These are phyloP conservation scores for Trissolcus japonicus DNA, from an alignment of 2,888 invertebrate genomes.

Conservation along the genomic window DNA sequence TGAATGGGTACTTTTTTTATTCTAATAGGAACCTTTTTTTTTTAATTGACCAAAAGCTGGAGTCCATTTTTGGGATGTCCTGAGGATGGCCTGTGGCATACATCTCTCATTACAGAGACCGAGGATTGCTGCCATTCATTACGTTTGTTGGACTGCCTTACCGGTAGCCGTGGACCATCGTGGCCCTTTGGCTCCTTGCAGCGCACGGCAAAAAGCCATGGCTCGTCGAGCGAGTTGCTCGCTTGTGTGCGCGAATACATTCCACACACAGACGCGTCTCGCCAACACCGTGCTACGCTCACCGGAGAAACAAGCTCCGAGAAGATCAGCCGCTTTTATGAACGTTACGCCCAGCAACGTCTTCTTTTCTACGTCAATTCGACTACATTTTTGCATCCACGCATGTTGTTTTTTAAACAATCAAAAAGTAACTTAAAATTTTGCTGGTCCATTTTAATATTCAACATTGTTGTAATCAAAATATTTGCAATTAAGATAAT, in stretches of 20 bases:
- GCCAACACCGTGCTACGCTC: slow-evolving; percentile 63
- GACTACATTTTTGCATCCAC: background rate
- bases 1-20: background rate
- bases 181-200: slow-evolving; percentile 46
- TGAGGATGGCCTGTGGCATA: slow-evolving; percentile 30
- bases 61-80: slow-evolving; percentile 26
- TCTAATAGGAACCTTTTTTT: slow-evolving; percentile 7
- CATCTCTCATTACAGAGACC: slow-evolving; percentile 52
- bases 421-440: background rate
- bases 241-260: slow-evolving; percentile 29
- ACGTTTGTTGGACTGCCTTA: slow-evolving; percentile 63
- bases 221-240: slow-evolving; percentile 8
- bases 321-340: slow-evolving; percentile 24
- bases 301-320: slow-evolving; percentile 35
- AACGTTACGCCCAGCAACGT: slow-evolving; percentile 28
- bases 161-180: slow-evolving; percentile 62
- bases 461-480: no score
- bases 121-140: slow-evolving; percentile 68
- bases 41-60: slow-evolving; percentile 8
- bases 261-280: slow-evolving; percentile 42
- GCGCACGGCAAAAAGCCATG: slow-evolving; percentile 37
- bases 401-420: background rate
- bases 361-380: background rate
- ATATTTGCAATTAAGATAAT: no score
- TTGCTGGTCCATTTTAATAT: no score